Evolutionary conservation across 1,140 invertebrate genomes (phyloP).

Genomic region (Drosophila ogumai): DNA sequence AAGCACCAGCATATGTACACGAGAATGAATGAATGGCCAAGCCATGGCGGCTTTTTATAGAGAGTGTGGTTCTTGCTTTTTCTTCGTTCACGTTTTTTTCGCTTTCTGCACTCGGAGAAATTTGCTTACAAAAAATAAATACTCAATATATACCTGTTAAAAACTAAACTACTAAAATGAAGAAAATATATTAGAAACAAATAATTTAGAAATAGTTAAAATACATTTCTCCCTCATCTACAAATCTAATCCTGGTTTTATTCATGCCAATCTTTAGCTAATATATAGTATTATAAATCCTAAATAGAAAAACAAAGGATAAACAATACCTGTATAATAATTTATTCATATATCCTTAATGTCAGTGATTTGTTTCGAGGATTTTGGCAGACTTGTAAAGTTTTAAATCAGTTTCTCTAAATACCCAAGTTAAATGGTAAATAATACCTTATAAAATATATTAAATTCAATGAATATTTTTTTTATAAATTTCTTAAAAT

Average conservation of each 20-base stretch:
- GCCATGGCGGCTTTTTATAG: slow-evolving; percentile 71
- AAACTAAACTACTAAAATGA: too few relatives aligned
- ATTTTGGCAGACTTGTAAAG: too few relatives aligned
- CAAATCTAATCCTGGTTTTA: neutral
- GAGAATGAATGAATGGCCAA: slow-evolving; percentile 53
- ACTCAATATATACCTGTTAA: too few relatives aligned
- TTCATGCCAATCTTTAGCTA: neutral
- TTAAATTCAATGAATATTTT: neutral
- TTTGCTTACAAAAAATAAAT: neutral
- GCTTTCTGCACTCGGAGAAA: slow-evolving; percentile 14
- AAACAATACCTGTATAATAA: neutral
- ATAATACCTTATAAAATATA: neutral
- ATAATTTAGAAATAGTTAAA: too few relatives aligned
- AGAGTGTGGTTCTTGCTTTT: slow-evolving; percentile 61
- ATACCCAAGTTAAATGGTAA: too few relatives aligned
- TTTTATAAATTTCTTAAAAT: neutral
- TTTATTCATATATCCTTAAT: too few relatives aligned
- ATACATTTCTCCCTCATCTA: too few relatives aligned
- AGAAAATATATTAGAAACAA: too few relatives aligned
- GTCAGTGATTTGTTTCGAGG: too few relatives aligned
- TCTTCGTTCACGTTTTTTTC: slow-evolving; percentile 13
- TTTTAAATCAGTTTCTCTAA: neutral
- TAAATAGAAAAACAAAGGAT: neutral
- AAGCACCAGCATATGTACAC: slow-evolving; percentile 53
- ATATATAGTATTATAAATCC: neutral